phyloP scores from a whole-genome alignment of 2,888 invertebrate species.

The Liodrosophila aerea region DNA sequence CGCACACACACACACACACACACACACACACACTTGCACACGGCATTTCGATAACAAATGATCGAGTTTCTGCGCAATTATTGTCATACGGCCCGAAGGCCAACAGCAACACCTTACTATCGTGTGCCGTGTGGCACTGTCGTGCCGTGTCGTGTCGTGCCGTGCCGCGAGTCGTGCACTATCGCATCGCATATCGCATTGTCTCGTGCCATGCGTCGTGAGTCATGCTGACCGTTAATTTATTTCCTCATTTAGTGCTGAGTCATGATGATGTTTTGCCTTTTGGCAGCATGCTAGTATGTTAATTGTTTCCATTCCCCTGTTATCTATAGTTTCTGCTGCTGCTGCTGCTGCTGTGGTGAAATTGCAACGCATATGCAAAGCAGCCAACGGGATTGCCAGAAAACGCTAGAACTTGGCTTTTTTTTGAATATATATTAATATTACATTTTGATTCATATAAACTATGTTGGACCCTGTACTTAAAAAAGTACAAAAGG shows the following conservation, averaged over 20 bases:
- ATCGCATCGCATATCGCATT: too few species aligned
- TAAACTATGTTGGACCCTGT: too few species aligned
- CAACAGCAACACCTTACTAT: conserved; percentile 7
- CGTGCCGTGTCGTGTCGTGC: conserved; percentile 3
- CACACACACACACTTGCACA: conserved; percentile 5
- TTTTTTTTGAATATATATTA: too few species aligned
- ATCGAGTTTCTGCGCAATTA: conserved; percentile 32
- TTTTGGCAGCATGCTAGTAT: conserved; percentile 30
- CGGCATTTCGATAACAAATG: conserved; percentile 36
- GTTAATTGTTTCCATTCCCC: conserved; percentile 30
- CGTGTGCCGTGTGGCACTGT: conserved; percentile 7
- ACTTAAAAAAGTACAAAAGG: too few species aligned
- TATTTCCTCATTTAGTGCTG: conserved; percentile 21
- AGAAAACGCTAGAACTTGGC: too few species aligned
- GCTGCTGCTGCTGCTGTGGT: conserved; percentile 39
- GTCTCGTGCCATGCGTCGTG: conserved; percentile 24
- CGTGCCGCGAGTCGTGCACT: too few species aligned
- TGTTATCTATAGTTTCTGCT: conserved; percentile 24
- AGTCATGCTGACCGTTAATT: conserved; percentile 23
- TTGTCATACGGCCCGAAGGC: conserved; percentile 30
- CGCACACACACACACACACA: too few species aligned
- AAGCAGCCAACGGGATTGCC: conserved; percentile 3
- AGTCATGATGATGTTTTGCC: conserved; percentile 43
- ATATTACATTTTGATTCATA: too few species aligned
- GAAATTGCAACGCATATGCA: conserved; percentile 43